Percentiles rank a stretch among this genome's conserved stretches.
phyloP scores from a whole-genome alignment of 2,113 vertebrate species.

The Echinops telfairi region DNA sequence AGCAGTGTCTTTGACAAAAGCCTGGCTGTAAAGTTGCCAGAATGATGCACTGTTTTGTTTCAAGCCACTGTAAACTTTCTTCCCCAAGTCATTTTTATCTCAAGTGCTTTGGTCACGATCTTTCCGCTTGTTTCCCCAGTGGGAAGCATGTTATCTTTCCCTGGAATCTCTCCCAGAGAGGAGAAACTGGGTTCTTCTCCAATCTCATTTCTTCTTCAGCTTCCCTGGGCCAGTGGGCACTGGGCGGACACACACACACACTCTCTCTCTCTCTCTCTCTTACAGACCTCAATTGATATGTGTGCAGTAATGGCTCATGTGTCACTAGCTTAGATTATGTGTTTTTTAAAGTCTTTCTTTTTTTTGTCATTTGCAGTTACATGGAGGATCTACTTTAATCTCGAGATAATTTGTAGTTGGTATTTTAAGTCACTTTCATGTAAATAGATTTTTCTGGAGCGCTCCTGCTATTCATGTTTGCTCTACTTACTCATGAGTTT shows the following conservation, averaged over 20 bases:
- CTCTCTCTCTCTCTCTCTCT: no score
- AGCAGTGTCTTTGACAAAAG: conserved; percentile 20
- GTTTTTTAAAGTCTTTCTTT: conserved; percentile 56
- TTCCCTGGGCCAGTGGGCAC: no score
- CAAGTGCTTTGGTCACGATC: conserved; percentile 24
- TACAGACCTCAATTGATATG: no score
- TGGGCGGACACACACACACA: no score
- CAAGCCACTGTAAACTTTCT: not conserved
- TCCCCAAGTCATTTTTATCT: conserved; percentile 32
- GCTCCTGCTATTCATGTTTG: not conserved
- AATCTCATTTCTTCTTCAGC: not conserved
- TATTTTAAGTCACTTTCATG: not conserved
- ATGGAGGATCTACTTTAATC: conserved; percentile 42
- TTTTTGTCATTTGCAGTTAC: conserved; percentile 10
- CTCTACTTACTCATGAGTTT: not conserved
- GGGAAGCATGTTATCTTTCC: not conserved
- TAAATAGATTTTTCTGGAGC: conserved; percentile 49
- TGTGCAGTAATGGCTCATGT: not conserved
- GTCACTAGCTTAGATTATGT: conserved; percentile 25
- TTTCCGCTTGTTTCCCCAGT: not conserved
- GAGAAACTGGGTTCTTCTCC: not conserved
- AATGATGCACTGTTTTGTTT: conserved; percentile 56
- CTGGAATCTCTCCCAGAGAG: not conserved
- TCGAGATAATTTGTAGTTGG: conserved; percentile 37
- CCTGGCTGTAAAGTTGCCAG: not conserved